Conservation (phyloP, 2,888 invertebrate species). For the Lasioglossum lativentre region DNA sequence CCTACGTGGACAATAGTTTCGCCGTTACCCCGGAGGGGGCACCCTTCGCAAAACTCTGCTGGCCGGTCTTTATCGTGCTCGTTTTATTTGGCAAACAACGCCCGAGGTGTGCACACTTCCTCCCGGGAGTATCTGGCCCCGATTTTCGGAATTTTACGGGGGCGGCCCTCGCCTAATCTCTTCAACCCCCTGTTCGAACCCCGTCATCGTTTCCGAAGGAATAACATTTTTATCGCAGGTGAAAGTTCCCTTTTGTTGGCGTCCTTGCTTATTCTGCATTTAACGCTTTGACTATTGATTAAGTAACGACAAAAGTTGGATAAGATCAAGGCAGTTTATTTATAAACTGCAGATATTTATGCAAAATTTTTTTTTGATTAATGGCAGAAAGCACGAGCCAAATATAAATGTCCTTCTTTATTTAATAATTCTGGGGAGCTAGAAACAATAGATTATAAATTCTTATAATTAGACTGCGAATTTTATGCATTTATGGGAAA, state of each 20-base stretch:
- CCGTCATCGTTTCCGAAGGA: background rate
- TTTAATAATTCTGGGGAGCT: no score
- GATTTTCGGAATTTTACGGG: conserved; percentile 16
- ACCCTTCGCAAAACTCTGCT: conserved; percentile 55
- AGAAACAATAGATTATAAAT: no score
- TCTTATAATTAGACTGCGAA: no score
- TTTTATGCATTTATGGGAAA: no score
- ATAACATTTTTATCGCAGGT: background rate
- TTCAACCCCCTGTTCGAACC: background rate
- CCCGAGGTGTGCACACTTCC: conserved; percentile 68
- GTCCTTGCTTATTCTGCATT: background rate
- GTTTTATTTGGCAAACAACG: conserved; percentile 74
- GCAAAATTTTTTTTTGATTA: no score
- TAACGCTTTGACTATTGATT: no score
- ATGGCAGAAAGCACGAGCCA: no score
- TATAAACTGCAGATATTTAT: no score
- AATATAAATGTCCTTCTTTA: no score
- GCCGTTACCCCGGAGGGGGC: background rate
- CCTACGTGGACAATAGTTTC: conserved; percentile 41
- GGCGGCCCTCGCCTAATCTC: background rate
- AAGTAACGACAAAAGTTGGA: no score
- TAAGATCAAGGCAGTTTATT: no score
- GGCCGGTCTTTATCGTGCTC: conserved; percentile 53
- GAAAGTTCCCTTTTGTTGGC: background rate
- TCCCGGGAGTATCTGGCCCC: conserved; percentile 31